These are phyloP conservation scores for Acrobasis repandana DNA, from an alignment of 2,888 invertebrate species.

Conservation along the genomic window DNA sequence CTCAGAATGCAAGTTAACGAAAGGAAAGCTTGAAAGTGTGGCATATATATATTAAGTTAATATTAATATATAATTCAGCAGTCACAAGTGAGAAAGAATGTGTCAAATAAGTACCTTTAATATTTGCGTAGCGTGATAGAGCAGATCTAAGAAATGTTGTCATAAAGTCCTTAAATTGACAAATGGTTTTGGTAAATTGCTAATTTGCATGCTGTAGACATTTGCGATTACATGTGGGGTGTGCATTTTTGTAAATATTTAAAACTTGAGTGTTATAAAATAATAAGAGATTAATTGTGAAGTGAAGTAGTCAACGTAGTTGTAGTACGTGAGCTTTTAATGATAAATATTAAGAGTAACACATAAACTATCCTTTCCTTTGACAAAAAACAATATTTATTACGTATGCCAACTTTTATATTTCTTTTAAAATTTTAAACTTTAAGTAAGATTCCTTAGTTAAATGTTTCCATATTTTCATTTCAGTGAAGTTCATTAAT, in stretches of 20 bases:
- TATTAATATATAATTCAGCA: too few species aligned
- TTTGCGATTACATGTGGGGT: too few species aligned
- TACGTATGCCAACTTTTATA: not conserved
- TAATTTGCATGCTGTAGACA: too few species aligned
- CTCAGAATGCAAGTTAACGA: conserved; percentile 1
- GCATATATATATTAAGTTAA: not conserved
- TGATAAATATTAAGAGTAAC: not conserved
- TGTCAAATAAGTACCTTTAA: too few species aligned
- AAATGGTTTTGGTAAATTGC: too few species aligned
- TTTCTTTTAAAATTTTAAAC: not conserved
- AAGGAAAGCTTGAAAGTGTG: not conserved
- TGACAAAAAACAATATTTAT: not conserved
- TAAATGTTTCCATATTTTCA: not conserved
- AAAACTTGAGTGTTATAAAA: too few species aligned
- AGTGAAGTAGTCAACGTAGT: not conserved
- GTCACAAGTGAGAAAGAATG: too few species aligned
- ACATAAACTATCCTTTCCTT: not conserved
- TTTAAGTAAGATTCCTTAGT: not conserved
- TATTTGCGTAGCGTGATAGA: too few species aligned
- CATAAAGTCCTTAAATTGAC: too few species aligned
- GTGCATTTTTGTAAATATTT: too few species aligned
- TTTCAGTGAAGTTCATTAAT: conserved; percentile 10
- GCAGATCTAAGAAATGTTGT: too few species aligned
- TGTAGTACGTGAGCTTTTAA: not conserved
- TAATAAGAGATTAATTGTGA: not conserved